Conservation (phyloP, 2,113 vertebrate species). For the Brachirus orientalis region DNA sequence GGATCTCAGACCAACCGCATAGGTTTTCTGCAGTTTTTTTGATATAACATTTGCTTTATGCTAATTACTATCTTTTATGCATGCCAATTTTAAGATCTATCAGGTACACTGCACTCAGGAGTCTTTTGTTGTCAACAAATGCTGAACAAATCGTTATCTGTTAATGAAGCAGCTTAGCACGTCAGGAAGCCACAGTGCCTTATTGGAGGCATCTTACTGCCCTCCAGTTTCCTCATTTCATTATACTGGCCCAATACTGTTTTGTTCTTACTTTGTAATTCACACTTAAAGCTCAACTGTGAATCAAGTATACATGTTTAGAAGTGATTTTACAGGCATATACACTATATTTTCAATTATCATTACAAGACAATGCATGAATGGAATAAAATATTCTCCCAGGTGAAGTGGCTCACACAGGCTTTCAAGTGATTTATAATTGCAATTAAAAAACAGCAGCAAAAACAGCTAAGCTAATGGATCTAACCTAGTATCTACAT, state of each 20-base stretch:
- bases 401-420: neutral
- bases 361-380: too few species aligned
- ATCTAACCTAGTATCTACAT: too few species aligned
- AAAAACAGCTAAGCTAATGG: too few species aligned
- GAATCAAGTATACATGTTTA: neutral
- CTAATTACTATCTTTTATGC: neutral
- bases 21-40: neutral
- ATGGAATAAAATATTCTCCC: too few species aligned
- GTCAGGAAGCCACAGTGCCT: neutral
- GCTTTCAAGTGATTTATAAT: neutral
- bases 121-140: neutral
- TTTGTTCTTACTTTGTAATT: neutral
- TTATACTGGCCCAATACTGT: neutral
- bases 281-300: neutral
- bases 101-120: neutral
- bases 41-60: neutral
- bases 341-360: too few species aligned
- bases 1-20: too few species aligned
- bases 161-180: neutral
- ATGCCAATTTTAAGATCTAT: neutral
- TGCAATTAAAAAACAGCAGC: neutral
- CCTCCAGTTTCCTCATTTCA: slow-evolving; percentile 1
- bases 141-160: neutral
- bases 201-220: neutral
- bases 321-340: neutral